phyloP scores from a whole-genome alignment of 64 coral and sea anemone species.

The Catalaphyllia jardinei region DNA sequence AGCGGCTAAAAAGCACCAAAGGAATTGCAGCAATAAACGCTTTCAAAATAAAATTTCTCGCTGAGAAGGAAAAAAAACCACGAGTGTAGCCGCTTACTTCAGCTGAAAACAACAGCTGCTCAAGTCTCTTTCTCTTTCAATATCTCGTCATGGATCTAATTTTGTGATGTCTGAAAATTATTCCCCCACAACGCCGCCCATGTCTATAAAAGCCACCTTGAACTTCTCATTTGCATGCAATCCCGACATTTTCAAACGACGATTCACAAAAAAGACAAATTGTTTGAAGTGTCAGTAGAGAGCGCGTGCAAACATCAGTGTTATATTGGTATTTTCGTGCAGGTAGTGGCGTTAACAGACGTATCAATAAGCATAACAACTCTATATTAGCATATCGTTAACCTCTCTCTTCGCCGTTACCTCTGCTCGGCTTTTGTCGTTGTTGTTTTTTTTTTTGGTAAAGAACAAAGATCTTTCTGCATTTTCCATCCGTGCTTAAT shows the following conservation, averaged over 20 bases:
- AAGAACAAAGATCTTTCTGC: not conserved
- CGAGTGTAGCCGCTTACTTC: not conserved
- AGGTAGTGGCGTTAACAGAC: not conserved
- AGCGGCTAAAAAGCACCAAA: not conserved
- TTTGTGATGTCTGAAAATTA: slow-evolving; percentile 58
- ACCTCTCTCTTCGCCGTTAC: not conserved
- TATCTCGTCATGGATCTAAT: slow-evolving; percentile 43
- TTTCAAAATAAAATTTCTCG: not conserved
- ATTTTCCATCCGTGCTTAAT: not conserved
- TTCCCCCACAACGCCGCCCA: slow-evolving; percentile 24
- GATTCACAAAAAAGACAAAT: not conserved
- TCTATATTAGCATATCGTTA: not conserved
- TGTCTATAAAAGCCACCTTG: slow-evolving; percentile 8
- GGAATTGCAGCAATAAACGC: not conserved
- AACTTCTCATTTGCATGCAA: slow-evolving; percentile 30
- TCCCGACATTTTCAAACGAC: slow-evolving; percentile 23
- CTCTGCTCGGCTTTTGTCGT: not conserved
- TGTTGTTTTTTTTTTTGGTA: too few species aligned
- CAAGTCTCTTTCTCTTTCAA: slow-evolving; percentile 19
- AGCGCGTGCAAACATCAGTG: not conserved
- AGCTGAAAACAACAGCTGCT: slow-evolving; percentile 4
- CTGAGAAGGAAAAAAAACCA: not conserved
- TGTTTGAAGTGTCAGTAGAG: slow-evolving; percentile 48
- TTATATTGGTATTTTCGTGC: slow-evolving; percentile 10
- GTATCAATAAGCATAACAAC: not conserved